Evolutionary conservation across 2,888 invertebrate species (phyloP), one percentile per base, ranked within the genome.

Genomic region (Nemotelus nigrinus): DNA sequence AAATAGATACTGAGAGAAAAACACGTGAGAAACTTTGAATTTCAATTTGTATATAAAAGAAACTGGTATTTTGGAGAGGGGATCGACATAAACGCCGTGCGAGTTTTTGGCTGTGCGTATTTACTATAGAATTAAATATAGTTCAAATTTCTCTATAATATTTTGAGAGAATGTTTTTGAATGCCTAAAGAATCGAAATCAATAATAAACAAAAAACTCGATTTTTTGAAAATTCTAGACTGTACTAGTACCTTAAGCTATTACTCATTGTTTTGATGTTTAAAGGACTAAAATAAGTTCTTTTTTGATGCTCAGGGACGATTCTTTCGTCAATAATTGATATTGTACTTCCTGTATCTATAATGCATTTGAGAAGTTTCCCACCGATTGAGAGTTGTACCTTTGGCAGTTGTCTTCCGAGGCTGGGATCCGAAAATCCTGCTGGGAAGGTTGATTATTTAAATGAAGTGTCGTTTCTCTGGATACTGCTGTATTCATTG

Each of bases 341-440:
- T 53, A 53, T 53, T 7, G 53, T 53, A 53, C 53, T 53, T 1
- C 53, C 53, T 53, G 53, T 53, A 53, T 10, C 58, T 58, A 58
- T 25, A 58, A 58, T 1, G 1, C 58, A 58, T 6, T 58, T 58
- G 58, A 58, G 58, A 7, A 58, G 58, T n/a, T 58, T 58, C 58
- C 58, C 53, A 10, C 53, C 53, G 53, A 53, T 53, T 53, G 53
- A 1, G 53, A 53, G 53, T 53, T 7, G 10, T 7, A 53, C 53
- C 1, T 1, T 53, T 53, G 53, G 53, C 10, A 53, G 53, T 1
- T 53, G 53, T 53, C 8, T 39, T 70, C 70, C 70, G 70, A 70
- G 55, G 55, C 55, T 53, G 6, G 55, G 39, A 53, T 44, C 39
- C 53, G 70, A 70, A 70, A 70, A 70, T 70, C 58, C 58, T 58